A percentile compares a stretch with the other conserved stretches of the same genome.
phyloP scores from a whole-genome alignment of 2,797 vertebrate genomes.

The Anableps anableps region DNA sequence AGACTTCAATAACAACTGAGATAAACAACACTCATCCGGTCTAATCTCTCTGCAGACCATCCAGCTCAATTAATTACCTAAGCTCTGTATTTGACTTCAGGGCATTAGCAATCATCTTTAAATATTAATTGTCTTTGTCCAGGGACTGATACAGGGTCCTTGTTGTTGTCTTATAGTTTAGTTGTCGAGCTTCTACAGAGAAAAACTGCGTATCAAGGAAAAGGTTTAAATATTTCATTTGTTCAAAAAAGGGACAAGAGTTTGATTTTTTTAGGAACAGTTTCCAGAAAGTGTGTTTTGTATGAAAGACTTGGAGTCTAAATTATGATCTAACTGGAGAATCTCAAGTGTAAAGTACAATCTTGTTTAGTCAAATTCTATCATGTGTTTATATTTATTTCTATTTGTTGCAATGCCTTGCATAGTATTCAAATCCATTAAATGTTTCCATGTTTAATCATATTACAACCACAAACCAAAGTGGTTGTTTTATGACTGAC shows the following conservation, averaged over 20 bases:
- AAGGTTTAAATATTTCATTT: constrained; percentile 7
- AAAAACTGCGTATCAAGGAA: constrained; percentile 56
- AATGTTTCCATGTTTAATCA: not conserved
- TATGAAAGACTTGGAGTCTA: constrained; percentile 58
- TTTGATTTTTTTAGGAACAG: constrained; percentile 31
- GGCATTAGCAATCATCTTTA: constrained; percentile 89
- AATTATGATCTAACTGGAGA: constrained; percentile 14
- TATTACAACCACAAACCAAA: not conserved
- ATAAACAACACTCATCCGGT: constrained; percentile 80
- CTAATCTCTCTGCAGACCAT: constrained; percentile 80
- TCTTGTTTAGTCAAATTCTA: constrained; percentile 52
- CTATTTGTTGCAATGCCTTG: not conserved
- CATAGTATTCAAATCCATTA: not conserved
- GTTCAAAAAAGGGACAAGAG: constrained; percentile 23
- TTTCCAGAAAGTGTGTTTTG: constrained; percentile 48
- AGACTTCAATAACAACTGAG: constrained; percentile 76
- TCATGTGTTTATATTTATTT: constrained; percentile 55
- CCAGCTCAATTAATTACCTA: constrained; percentile 87
- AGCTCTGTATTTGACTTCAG: constrained; percentile 85
- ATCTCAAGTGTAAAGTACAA: constrained; percentile 33
- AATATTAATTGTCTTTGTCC: constrained; percentile 91
- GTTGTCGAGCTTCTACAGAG: constrained; percentile 53
- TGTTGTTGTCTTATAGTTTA: constrained; percentile 66
- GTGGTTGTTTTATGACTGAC: not conserved
- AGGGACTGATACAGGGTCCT: constrained; percentile 75